Evolutionary conservation across 37 sponge, comb jelly and placozoan species (phyloP).

Genomic region (Chondrosia reniformis): DNA sequence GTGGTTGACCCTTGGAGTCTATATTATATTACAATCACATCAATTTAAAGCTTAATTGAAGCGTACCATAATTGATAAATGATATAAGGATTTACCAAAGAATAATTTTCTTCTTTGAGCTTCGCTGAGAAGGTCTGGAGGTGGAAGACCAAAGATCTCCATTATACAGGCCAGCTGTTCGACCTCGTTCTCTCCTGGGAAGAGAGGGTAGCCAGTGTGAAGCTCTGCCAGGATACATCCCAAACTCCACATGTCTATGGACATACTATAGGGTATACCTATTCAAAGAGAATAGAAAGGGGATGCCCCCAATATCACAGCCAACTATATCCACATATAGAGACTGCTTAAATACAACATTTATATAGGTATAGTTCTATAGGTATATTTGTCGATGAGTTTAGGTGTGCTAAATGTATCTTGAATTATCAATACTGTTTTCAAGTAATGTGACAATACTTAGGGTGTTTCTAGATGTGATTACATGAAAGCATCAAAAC

Average conservation of each 20-base stretch:
- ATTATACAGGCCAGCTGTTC: constrained; percentile 90
- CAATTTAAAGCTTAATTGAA: too few relatives aligned
- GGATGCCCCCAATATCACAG: background rate
- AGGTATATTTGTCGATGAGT: too few relatives aligned
- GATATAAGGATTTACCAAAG: background rate
- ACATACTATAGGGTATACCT: constrained; percentile 83
- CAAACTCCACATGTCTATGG: constrained; percentile 92
- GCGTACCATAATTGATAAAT: background rate
- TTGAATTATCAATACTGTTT: too few relatives aligned
- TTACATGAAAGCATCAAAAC: too few relatives aligned
- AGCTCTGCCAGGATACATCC: constrained; percentile 89
- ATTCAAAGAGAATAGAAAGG: background rate
- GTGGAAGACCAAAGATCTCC: constrained; percentile 74
- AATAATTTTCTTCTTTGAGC: constrained; percentile 74
- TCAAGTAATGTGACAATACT: too few relatives aligned
- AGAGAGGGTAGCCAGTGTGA: constrained; percentile 87
- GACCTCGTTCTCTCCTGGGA: constrained; percentile 89
- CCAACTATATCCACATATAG: background rate
- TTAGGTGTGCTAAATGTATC: too few relatives aligned
- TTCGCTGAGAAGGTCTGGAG: constrained; percentile 52
- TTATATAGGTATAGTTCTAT: too few relatives aligned
- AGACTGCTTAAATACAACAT: too few relatives aligned
- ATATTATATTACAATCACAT: background rate
- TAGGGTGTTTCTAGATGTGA: too few relatives aligned
- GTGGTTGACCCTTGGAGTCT: constrained; percentile 83